A percentile compares a stretch with the other conserved stretches of the same genome.
phyloP scores from a whole-genome alignment of 2,797 vertebrate genomes.

The Neosilurus mollespiculum region DNA sequence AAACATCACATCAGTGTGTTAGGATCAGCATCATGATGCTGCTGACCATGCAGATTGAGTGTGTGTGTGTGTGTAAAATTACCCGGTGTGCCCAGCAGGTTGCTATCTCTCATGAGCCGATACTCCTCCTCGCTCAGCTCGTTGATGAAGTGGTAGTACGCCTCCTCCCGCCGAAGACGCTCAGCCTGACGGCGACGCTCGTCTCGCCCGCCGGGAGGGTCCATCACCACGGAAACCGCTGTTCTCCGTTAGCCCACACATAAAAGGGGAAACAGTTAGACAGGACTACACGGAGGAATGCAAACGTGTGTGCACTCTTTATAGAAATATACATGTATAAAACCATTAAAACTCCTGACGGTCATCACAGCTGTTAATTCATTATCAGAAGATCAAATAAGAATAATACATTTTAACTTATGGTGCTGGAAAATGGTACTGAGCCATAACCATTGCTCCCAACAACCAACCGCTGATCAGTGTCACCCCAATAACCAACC shows the following conservation, averaged over 20 bases:
- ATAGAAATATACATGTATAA: too few relatives aligned
- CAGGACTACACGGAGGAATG: neutral
- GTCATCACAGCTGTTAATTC: neutral
- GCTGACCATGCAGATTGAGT: neutral
- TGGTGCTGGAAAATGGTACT: neutral
- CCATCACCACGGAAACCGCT: slow-evolving; percentile 79
- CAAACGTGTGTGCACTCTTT: neutral
- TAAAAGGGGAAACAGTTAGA: slow-evolving; percentile 3
- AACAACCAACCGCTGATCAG: neutral
- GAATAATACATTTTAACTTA: neutral
- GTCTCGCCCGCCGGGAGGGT: slow-evolving; percentile 81
- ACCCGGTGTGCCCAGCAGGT: slow-evolving; percentile 94
- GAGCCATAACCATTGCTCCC: neutral
- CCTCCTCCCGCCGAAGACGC: slow-evolving; percentile 91
- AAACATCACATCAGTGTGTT: neutral
- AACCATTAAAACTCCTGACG: too few relatives aligned
- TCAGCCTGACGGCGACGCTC: slow-evolving; percentile 90
- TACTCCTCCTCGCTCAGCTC: slow-evolving; percentile 93
- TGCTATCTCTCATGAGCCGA: slow-evolving; percentile 91
- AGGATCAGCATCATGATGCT: neutral
- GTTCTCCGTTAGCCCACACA: slow-evolving; percentile 27
- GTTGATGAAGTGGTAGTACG: slow-evolving; percentile 96
- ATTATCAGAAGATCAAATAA: neutral
- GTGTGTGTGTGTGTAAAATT: slow-evolving; percentile 46
- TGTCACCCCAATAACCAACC: too few relatives aligned